A percentile compares a stretch with the other conserved stretches of the same genome.
phyloP scores from a whole-genome alignment of 2,113 vertebrate species.

The Chionis minor region DNA sequence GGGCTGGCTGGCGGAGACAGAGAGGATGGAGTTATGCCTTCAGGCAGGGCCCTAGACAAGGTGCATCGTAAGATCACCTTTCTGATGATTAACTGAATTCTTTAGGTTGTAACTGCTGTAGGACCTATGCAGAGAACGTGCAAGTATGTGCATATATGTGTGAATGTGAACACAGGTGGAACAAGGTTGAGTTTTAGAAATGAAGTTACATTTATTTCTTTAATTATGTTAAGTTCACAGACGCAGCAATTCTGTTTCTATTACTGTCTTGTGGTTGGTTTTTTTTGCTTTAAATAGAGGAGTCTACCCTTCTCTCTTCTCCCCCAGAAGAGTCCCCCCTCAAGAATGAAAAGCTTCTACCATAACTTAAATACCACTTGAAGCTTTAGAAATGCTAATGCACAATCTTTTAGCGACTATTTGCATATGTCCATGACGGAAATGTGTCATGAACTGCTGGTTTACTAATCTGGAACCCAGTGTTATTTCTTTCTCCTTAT shows the following conservation, averaged over 20 bases:
- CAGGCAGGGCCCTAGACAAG: background rate
- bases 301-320: background rate
- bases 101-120: background rate
- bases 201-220: background rate
- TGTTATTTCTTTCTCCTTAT: background rate
- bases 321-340: background rate
- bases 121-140: background rate
- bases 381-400: background rate
- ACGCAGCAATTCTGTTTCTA: background rate
- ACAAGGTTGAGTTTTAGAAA: background rate
- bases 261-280: background rate
- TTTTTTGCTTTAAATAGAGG: background rate
- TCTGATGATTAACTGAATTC: background rate
- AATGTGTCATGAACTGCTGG: background rate
- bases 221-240: background rate
- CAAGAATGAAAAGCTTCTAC: background rate
- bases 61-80: background rate
- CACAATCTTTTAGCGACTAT: background rate
- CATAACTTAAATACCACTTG: background rate
- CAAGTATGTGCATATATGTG: rapidly evolving
- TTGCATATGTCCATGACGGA: background rate
- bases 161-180: background rate
- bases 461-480: background rate
- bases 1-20: no score
- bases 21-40: background rate